Conservation (phyloP, 2,888 invertebrate species). For the Xanthia togata region DNA sequence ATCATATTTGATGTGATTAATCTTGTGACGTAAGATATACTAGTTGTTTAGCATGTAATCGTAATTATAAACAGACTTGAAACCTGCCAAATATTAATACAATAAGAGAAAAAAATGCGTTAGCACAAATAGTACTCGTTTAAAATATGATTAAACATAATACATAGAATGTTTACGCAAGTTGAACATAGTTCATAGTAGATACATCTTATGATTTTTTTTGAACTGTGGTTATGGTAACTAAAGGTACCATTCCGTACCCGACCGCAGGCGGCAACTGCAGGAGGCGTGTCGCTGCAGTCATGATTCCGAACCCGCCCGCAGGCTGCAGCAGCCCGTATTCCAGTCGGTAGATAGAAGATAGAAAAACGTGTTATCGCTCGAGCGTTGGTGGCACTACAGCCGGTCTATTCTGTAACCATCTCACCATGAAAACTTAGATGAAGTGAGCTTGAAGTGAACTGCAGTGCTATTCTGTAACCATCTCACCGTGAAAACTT, state of each 20-base stretch:
- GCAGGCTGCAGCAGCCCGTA: no score
- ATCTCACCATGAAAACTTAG: no score
- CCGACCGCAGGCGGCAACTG: no score
- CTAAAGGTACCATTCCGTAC: neutral
- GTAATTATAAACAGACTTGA: constrained; percentile 74
- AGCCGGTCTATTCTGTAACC: no score
- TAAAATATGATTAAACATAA: constrained; percentile 53
- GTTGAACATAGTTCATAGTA: constrained; percentile 58
- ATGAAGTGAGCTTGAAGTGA: no score
- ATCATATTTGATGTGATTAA: constrained; percentile 41
- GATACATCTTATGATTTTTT: constrained; percentile 33
- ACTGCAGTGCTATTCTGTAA: no score
- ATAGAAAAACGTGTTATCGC: no score
- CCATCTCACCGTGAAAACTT: no score
- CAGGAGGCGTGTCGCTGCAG: no score
- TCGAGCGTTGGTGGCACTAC: no score
- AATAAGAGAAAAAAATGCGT: constrained; percentile 73
- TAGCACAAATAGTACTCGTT: constrained; percentile 72
- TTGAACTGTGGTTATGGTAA: constrained; percentile 34
- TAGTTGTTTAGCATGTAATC: constrained; percentile 61
- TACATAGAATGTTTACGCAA: constrained; percentile 50
- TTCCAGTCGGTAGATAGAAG: no score
- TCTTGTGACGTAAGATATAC: constrained; percentile 49
- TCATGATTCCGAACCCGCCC: no score
- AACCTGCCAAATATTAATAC: constrained; percentile 85